Evolutionary conservation across 2,888 invertebrate genomes (phyloP), one percentile per base, ranked within the genome.

Genomic region (Habroteleia sp.): DNA sequence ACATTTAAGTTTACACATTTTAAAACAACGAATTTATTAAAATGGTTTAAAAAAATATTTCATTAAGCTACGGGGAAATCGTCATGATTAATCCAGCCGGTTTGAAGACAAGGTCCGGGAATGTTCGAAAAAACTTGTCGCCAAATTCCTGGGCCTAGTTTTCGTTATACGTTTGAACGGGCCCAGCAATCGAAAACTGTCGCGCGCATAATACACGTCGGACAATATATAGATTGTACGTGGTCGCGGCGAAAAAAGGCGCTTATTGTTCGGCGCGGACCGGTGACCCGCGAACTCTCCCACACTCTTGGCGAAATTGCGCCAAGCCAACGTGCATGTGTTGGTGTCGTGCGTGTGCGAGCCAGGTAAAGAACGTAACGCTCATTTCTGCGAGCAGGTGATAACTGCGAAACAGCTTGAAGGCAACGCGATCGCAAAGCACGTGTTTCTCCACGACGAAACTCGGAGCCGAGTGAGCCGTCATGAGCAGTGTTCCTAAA

Each of bases 271-370:
- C 82, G 79, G 73, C 66, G 80, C 78, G 79, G 81, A 82, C 83
- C 79, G 82, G 81, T 85, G 85, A 86, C 85, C 86, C 83, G 84
- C 82, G 86, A 86, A 85, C 86, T 85, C 84, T 84, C 85, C 85
- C 86, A 84, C 84, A 83, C 82, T 82, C 71, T 10, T 35, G 41
- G 65, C 71, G 66, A 65, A 58, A 69, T 75, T 71, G 54, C 54
- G 52, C 63, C 44, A 54, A 29, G 44, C 42, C 25, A 62, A 27
- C 37, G 56, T 16, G 52, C 10, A 8, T 31, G 56, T 58, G 68
- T 46, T 29, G n/a, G 42, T 27, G 29, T 14, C 13, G 35, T 60
- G 50, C 39, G 37, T 44, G 62, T 41, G 56, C 31, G 44, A 25
- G 50, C 54, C 60, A 54, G 69, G 44, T 37, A 42, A 54, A 65